Evolutionary conservation across 2,113 vertebrate genomes (phyloP).

Genomic region (Sakesphorus luctuosus): DNA sequence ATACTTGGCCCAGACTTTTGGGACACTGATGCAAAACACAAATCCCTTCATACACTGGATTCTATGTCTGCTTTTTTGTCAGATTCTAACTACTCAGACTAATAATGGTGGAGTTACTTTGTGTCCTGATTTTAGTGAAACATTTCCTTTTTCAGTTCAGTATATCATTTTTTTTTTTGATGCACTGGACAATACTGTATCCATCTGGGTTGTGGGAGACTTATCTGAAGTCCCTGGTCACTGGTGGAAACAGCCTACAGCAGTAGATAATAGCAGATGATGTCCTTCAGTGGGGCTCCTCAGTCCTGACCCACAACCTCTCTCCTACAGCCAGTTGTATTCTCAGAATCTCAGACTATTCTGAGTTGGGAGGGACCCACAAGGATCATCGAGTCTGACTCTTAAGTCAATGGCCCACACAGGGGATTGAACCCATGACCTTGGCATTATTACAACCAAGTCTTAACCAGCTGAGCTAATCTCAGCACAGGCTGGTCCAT

Average conservation of each 20-base stretch:
- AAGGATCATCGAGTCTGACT: no score
- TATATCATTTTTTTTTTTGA: not conserved
- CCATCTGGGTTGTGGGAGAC: accelerated
- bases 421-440: no score
- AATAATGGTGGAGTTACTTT: not conserved
- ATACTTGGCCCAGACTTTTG: not conserved
- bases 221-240: not conserved
- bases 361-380: no score
- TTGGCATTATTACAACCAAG: no score
- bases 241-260: not conserved
- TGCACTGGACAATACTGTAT: not conserved
- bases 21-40: not conserved
- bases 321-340: not conserved
- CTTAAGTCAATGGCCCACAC: no score
- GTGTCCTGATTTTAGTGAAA: not conserved
- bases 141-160: not conserved
- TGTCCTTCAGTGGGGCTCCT: not conserved
- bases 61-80: not conserved
- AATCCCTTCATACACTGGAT: not conserved
- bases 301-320: not conserved
- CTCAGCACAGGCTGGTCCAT: not conserved
- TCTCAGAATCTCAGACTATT: no score
- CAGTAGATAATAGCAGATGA: not conserved
- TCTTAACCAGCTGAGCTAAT: no score
- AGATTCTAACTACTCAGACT: not conserved